Base-by-base conservation (phyloP, 1,140 invertebrate genomes). In the Bombus impatiens region DNA sequence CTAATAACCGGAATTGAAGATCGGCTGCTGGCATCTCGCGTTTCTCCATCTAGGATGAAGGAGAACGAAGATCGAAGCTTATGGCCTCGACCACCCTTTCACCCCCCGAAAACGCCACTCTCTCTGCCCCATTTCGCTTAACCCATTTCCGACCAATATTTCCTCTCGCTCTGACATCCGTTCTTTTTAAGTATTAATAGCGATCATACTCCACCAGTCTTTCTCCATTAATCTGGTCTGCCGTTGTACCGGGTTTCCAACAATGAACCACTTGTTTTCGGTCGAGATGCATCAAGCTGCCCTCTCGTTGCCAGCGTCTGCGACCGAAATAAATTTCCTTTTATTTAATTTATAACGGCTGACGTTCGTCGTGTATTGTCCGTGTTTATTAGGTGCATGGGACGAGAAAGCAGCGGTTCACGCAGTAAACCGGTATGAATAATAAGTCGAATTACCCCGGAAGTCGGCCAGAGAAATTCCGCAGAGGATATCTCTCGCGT, bases 1-100 rank as follows among this genome's bases (percentile, higher is more conserved):
- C 81, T 89, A 87, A 89, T 89, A 89, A 88, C 85, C 76, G 85
- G 81, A 88, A 88, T 89, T 81, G 86, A 78, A 87, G 86, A 89
- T 87, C 86, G 86, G 87, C 40, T 67, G 57, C 72, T 15, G 67
- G 59, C 84, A 32, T 71, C 78, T 72, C 9, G 18, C 62, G 62
- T 77, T 28, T 77, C 67, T 57, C 78, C 72, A 44, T 82, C 37
- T 8, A n/a, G 35, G 40, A n/a, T 9, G 68, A n/a, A 67, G 47
- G 35, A 77, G 79, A 65, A 47, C 28, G 62, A 53, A 68, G 37
- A 13, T 8, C n/a, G 44, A n/a, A 25, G 65, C 72, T 86, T 82
- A 86, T 18, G 44, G 47, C 18, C 47, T 47, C 76, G 35, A n/a
- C 62, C 57, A 70, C 65, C 78, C 53, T 81, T 40, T 12, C 18